Base-by-base conservation (phyloP, 2,888 invertebrate genomes). In the Aleiodes testaceus region DNA sequence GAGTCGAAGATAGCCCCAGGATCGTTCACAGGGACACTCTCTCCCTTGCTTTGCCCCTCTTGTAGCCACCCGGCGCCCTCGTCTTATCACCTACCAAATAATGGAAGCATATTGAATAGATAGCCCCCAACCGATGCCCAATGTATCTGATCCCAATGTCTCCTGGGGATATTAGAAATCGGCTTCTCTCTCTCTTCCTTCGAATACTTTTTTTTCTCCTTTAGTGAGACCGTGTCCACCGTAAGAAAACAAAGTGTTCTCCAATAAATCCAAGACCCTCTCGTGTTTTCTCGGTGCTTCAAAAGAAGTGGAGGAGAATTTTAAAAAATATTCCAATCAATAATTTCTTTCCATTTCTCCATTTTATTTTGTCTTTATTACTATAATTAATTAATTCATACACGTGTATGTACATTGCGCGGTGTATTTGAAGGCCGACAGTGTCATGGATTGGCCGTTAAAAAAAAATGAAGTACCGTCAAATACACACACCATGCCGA, bases 81-180 rank as follows among this genome's bases (percentile, higher is more conserved):
- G 80, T 79, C 85, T 85, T 85, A 85, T 85, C 85, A 84, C 84
- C 82, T 80, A 83, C 82, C 84, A 81, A 85, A 85, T 85, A 85
- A 85, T 85, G 81, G 85, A 79, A 81, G 84, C 83, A 84, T 84
- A 85, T 85, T 84, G 85, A 85, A 85, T 85, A 85, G 85, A 85
- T 85, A 85, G 82, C 79, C 82, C 81, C 83, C 78, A 65, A 80
- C 78, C 83, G 81, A 83, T 84, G 83, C 64, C 70, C 63, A 47
- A 53, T 83, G 79, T 81, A 83, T 84, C 85, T 81, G 83, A 84
- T 81, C 80, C 79, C 74, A 75, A 78, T 74, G 77, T 81, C 85
- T 80, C 84, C 50, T 22, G 83, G 84, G 85, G 81, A 85, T 85
- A 84, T 84, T 82, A 83, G 81, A 81, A 85, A 83, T 82, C 83